Evolutionary conservation across 2,888 invertebrate genomes (phyloP), one percentile per base, ranked within the genome.

Genomic region (Kuschelorhynchus macadamiae): DNA sequence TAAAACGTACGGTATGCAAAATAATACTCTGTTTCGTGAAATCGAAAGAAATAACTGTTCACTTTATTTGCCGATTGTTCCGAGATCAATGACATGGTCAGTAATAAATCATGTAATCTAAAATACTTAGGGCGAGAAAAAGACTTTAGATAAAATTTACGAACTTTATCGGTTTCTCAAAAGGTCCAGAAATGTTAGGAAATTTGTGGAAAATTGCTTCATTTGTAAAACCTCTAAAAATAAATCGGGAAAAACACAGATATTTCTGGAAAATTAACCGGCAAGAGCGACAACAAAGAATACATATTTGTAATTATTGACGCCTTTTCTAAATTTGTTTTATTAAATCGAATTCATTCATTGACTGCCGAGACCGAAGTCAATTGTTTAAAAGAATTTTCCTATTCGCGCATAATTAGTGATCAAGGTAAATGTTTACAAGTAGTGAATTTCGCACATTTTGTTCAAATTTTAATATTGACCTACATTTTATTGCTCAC

Each of bases 121-220:
- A 44, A 74, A 21, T 77, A 79, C 32, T 41, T 77, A 1, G 3
- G 76, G 77, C 1, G 73, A 67, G 65, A 42, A 67, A 7, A 67
- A 62, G 56, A 67, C 67, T 5, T 25, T 67, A 1, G 62, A 62
- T 20, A 64, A 78, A 56, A n/a, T 74, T 0, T 78, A 76, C 20
- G 70, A 78, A 3, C 50, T 70, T 12, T 79, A 78, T 39, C 80
- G 80, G 80, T 81, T 81, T 47, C 64, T 63, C 0, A 44, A 71
- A 1, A 80, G 79, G 78, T 7, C 74, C 0, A 74, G 71, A 30
- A 78, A 71, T 41, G 78, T 81, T 0, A 60, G 75, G 39, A 78
- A 77, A 57, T 81, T 80, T 53, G 75, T 78, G 0, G 78, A 79
- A 0, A 76, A 73, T 20, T 81, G 80, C 56, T 61, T 80, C 3